Conservation (phyloP, 2,888 invertebrate species). For the Colostygia pectinataria region DNA sequence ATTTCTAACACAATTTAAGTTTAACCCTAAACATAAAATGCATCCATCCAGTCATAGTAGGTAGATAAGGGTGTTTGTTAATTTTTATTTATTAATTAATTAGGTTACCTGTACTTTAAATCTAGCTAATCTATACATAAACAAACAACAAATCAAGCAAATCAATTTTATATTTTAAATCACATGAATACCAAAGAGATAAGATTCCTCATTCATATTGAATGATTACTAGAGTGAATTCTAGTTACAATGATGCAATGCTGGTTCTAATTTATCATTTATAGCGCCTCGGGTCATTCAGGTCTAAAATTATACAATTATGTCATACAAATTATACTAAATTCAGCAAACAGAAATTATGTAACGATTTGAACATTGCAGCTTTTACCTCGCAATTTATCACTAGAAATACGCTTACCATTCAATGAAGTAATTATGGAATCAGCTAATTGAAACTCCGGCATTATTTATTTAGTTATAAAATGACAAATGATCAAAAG, state of each 20-base stretch:
- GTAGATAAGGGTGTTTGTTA: too few species aligned
- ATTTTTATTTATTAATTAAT: too few species aligned
- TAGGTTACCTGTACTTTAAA: too few species aligned
- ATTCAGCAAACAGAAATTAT: conserved; percentile 70
- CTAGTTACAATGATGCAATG: conserved; percentile 46
- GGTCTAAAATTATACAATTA: conserved; percentile 76
- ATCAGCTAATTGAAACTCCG: conserved; percentile 66
- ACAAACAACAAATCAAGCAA: too few species aligned
- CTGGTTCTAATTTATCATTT: conserved; percentile 48
- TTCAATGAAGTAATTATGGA: conserved; percentile 67
- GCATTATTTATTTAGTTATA: conserved; percentile 49
- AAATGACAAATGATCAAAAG: background rate
- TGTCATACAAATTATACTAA: conserved; percentile 63
- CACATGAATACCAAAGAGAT: conserved; percentile 52
- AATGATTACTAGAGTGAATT: conserved; percentile 28
- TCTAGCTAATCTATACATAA: too few species aligned
- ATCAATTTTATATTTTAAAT: too few species aligned
- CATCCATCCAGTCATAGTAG: too few species aligned
- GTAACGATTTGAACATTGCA: conserved; percentile 51
- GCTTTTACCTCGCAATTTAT: conserved; percentile 24
- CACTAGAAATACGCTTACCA: conserved; percentile 46
- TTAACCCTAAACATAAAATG: too few species aligned
- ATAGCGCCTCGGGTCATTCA: conserved; percentile 57
- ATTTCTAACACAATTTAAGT: too few species aligned
- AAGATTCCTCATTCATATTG: conserved; percentile 50